Evolutionary conservation across 1,140 invertebrate genomes (phyloP).

Genomic region (Armadillidium nasatum): DNA sequence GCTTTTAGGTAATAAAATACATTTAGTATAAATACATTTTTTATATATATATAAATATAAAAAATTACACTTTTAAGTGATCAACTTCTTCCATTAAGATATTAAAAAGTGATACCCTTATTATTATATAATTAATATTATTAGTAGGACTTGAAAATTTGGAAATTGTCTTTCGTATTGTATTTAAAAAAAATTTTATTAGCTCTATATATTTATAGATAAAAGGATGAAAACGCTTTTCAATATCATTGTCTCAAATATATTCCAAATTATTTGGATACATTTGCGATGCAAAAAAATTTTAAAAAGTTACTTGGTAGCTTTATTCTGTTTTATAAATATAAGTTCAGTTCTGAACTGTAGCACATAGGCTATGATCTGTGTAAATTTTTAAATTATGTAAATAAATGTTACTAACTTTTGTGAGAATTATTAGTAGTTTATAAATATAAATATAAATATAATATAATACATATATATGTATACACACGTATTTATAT

Average conservation of each 20-base stretch:
- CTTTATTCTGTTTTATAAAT: neutral
- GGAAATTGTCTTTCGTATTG: neutral
- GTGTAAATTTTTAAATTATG: neutral
- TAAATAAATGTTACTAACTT: constrained; percentile 9
- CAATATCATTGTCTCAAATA: neutral
- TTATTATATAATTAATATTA: neutral
- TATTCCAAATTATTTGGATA: neutral
- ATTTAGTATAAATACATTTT: no score
- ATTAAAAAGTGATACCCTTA: neutral
- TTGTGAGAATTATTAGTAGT: neutral
- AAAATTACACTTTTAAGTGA: neutral
- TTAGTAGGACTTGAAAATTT: neutral
- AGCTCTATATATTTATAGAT: no score
- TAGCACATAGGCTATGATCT: neutral
- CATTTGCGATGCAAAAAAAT: neutral
- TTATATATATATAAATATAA: neutral
- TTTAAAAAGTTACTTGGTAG: neutral
- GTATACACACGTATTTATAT: no score
- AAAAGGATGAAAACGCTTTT: neutral
- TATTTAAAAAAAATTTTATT: neutral
- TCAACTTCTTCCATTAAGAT: neutral
- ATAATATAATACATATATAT: no score
- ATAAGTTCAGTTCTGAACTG: neutral
- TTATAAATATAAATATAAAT: no score
- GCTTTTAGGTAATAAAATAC: neutral